Evolutionary conservation across 2,888 invertebrate genomes (phyloP), one percentile per base, ranked within the genome.

Genomic region (Drosophila sordidula): DNA sequence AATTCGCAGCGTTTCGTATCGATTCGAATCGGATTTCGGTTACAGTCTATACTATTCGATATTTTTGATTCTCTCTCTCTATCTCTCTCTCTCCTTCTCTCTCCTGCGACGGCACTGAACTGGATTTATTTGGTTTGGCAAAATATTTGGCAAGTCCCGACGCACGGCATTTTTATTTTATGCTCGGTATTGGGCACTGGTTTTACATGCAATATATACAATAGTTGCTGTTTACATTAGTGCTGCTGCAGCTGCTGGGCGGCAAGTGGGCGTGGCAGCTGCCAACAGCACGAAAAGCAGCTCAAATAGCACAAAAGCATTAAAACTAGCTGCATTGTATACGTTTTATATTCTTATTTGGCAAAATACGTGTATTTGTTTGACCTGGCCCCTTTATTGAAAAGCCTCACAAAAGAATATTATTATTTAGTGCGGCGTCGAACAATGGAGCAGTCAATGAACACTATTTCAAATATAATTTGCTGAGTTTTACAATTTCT

Each of bases 131-230:
- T 88, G 87, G 70, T 68, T 70, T 83, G 64, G 70, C 87, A 75
- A 88, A 83, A 83, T 88, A 86, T 83, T 86, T 86, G 83, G 70
- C 80, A 85, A 79, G 79, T 79, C 68, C 86, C 82, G 86, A 82
- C 69, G 83, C 88, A 79, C 67, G 66, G 70, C 69, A 67, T 62
- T 71, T 79, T 75, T 73, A 52, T 47, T 29, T 29, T 38, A 36
- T 64, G 70, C 59, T 55, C 44, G 49, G 52, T 69, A 45, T 70
- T 56, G 52, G 69, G 69, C 69, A 75, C 66, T 67, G 80, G 51
- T 70, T 86, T 81, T 75, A 70, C 82, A 82, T 81, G 39, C 72
- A 65, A 70, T 69, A 62, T 70, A 50, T 56, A 63, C 73, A 80
- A 78, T 77, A 70, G 85, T 63, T 67, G 76, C 76, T 81, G 70